Conservation (phyloP, 1,140 invertebrate species). For the Campoletis sonorensis region DNA sequence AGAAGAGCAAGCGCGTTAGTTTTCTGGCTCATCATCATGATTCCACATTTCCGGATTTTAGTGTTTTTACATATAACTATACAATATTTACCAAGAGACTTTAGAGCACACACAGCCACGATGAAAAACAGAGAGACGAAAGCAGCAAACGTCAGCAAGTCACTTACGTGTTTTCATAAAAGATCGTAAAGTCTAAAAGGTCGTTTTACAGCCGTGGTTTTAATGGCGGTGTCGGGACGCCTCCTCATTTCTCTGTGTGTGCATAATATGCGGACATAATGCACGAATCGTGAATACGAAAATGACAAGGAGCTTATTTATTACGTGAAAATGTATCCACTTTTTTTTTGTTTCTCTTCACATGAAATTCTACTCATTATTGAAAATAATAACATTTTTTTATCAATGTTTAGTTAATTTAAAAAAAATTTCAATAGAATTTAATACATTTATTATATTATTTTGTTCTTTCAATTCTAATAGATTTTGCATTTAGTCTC, state of each 20-base stretch:
- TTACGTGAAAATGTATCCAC: constrained; percentile 47
- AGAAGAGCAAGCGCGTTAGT: constrained; percentile 27
- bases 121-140: neutral
- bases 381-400: neutral
- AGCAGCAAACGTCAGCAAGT: constrained; percentile 47
- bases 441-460: too few species aligned
- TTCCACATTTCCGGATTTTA: constrained; percentile 17
- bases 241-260: constrained; percentile 33
- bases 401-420: neutral
- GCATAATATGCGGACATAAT: constrained; percentile 61
- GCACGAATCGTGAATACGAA: constrained; percentile 59
- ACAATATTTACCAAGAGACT: neutral
- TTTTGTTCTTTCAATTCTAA: too few species aligned
- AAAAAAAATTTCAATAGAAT: too few species aligned
- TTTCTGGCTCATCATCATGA: constrained; percentile 37
- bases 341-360: neutral
- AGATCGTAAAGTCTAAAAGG: constrained; percentile 66
- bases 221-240: constrained; percentile 56
- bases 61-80: neutral
- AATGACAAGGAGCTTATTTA: constrained; percentile 57
- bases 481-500: neutral
- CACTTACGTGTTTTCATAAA: constrained; percentile 53
- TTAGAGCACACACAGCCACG: too few species aligned
- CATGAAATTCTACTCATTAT: neutral
- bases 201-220: constrained; percentile 63